Evolutionary conservation across 2,888 invertebrate species (phyloP).

Genomic region (Hofmannophila pseudospretella): DNA sequence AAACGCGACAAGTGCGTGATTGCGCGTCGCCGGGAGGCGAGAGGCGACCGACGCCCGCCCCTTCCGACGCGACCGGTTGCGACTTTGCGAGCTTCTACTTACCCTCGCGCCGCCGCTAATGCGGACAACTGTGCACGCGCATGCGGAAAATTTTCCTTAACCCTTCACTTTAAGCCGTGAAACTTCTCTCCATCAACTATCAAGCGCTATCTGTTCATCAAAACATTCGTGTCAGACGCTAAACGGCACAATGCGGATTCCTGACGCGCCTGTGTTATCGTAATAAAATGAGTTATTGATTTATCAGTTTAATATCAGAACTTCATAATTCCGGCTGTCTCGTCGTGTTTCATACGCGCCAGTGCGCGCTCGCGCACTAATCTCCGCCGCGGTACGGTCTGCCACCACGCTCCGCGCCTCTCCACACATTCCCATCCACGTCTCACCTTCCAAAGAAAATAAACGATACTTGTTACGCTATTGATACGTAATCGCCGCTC

Average conservation of each 20-base stretch:
- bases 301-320: slow-evolving; percentile 64
- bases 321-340: slow-evolving; percentile 66
- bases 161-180: background rate
- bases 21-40: slow-evolving; percentile 31
- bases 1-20: slow-evolving; percentile 73
- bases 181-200: background rate
- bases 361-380: slow-evolving; percentile 56
- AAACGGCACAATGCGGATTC: slow-evolving; percentile 10
- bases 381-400: slow-evolving; percentile 27
- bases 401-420: slow-evolving; percentile 4
- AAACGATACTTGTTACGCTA: slow-evolving; percentile 68
- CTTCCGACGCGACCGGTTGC: slow-evolving; percentile 63
- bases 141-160: slow-evolving; percentile 4
- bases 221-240: slow-evolving; percentile 1
- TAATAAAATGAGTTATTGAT: slow-evolving; percentile 62
- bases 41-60: slow-evolving; percentile 56
- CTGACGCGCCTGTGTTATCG: slow-evolving; percentile 35
- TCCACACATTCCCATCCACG: slow-evolving; percentile 44
- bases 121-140: too few species aligned
- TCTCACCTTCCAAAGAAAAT: slow-evolving; percentile 64
- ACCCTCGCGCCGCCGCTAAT: too few species aligned
- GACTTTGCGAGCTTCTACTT: slow-evolving; percentile 54
- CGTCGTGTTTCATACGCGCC: slow-evolving; percentile 57
- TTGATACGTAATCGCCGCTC: slow-evolving; percentile 70
- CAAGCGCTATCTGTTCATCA: background rate